Percentiles rank a stretch among this genome's conserved stretches.
Conservation (phyloP, 2,888 invertebrate species). For the Agriotes lineatus region DNA sequence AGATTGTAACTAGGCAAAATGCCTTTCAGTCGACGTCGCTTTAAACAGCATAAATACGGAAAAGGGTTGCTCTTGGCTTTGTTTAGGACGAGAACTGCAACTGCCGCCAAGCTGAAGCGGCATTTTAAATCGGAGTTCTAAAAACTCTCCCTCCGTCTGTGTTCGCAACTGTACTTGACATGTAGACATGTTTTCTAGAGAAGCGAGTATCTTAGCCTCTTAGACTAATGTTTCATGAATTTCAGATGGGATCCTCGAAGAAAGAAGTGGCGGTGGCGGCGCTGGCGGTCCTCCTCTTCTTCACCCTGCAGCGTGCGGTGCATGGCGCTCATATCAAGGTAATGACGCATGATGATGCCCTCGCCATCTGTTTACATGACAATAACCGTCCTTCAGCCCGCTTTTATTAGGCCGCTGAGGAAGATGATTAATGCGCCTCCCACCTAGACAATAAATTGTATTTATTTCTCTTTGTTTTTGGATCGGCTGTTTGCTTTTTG, state of each 20-base stretch:
- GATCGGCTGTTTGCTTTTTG: conserved; percentile 25
- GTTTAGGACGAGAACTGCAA: no score
- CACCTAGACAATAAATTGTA: conserved; percentile 27
- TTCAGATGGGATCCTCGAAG: conserved; percentile 42
- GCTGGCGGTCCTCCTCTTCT: conserved; percentile 28
- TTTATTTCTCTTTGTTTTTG: conserved; percentile 29
- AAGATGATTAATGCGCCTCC: conserved; percentile 30
- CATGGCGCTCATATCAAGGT: conserved; percentile 42
- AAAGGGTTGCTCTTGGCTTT: no score
- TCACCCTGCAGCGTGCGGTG: conserved; percentile 23
- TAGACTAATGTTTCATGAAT: conserved; percentile 39
- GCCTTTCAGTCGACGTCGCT: no score
- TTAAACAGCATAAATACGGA: no score
- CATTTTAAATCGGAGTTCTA: conserved; percentile 11
- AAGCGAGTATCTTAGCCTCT: conserved; percentile 26
- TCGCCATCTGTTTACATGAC: conserved; percentile 28
- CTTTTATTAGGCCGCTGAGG: conserved; percentile 15
- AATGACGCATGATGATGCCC: conserved; percentile 37
- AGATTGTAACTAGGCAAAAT: no score
- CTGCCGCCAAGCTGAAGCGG: no score
- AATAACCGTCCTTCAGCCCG: conserved; percentile 13
- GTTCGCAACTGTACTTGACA: conserved; percentile 34
- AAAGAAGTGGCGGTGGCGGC: conserved; percentile 26
- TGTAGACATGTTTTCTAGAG: conserved; percentile 29
- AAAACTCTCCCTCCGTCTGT: conserved; percentile 32